phyloP scores from a whole-genome alignment of 2,888 invertebrate species.

The Drosophila macrospina region DNA sequence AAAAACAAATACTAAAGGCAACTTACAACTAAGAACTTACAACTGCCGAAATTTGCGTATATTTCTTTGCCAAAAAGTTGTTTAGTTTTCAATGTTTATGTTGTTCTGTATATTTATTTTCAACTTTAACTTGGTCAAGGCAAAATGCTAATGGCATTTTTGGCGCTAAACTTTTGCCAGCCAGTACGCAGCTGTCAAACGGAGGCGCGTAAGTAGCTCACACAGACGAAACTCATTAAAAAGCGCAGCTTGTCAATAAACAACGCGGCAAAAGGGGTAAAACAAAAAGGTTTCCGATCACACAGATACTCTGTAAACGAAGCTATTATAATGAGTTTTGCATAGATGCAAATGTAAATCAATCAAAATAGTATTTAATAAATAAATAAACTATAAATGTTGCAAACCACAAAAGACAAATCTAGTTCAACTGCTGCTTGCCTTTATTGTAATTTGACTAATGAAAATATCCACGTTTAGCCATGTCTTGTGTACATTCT shows the following conservation, averaged over 20 bases:
- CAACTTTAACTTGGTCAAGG: constrained; percentile 63
- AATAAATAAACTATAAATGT: neutral
- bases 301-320: constrained; percentile 18
- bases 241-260: constrained; percentile 46
- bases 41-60: constrained; percentile 39
- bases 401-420: too few relatives aligned
- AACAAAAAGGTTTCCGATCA: neutral
- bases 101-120: constrained; percentile 42
- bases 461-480: constrained; percentile 15
- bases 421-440: neutral
- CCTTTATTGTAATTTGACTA: constrained; percentile 20
- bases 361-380: neutral
- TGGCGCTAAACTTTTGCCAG: constrained; percentile 40
- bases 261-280: neutral
- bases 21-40: constrained; percentile 8
- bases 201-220: constrained; percentile 25
- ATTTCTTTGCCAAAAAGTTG: constrained; percentile 45
- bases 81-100: constrained; percentile 42
- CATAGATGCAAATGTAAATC: neutral
- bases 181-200: constrained; percentile 27
- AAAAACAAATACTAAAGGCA: constrained; percentile 20
- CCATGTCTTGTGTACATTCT: too few relatives aligned
- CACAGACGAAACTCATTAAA: constrained; percentile 49
- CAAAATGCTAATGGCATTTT: constrained; percentile 65
- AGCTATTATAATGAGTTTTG: neutral